Evolutionary conservation across 2,797 vertebrate genomes (phyloP).

Genomic region (Rhynchotus rufescens): DNA sequence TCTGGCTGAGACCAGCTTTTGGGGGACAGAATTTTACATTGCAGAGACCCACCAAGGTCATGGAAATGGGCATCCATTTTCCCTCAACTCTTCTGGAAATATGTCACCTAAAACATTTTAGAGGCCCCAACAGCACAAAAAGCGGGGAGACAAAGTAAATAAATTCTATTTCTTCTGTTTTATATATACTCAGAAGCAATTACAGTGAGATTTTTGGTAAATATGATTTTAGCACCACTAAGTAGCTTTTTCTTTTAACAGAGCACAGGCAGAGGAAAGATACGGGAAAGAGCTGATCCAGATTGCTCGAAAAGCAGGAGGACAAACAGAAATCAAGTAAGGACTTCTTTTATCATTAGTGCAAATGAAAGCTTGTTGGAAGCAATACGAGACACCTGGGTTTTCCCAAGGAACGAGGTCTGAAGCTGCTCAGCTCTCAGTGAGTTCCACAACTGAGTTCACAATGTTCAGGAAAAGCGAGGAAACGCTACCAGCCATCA

Average conservation of each 20-base stretch:
- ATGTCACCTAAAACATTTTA: not conserved
- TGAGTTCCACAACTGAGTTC: not conserved
- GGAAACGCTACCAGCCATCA: too few species aligned
- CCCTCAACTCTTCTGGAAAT: not conserved
- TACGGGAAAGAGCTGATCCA: conserved; percentile 94
- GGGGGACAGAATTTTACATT: not conserved
- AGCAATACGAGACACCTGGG: not conserved
- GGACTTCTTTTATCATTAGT: conserved; percentile 10
- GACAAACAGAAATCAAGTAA: conserved; percentile 92
- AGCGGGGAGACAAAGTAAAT: not conserved
- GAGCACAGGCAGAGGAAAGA: conserved; percentile 92
- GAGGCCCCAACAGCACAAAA: not conserved
- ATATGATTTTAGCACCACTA: not conserved
- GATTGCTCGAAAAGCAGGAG: conserved; percentile 91
- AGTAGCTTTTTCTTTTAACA: conserved; percentile 60
- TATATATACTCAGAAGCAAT: not conserved
- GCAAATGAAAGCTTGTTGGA: not conserved
- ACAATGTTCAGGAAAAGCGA: not conserved
- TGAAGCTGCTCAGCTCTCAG: not conserved
- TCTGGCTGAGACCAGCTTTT: not conserved
- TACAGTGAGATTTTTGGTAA: not conserved
- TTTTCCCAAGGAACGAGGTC: not conserved
- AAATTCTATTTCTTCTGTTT: not conserved
- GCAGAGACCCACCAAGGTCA: not conserved
- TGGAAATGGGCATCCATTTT: not conserved